These are phyloP conservation scores for Chrysopilus asiliformis DNA, from an alignment of 2,888 invertebrate species.

Conservation along the genomic window DNA sequence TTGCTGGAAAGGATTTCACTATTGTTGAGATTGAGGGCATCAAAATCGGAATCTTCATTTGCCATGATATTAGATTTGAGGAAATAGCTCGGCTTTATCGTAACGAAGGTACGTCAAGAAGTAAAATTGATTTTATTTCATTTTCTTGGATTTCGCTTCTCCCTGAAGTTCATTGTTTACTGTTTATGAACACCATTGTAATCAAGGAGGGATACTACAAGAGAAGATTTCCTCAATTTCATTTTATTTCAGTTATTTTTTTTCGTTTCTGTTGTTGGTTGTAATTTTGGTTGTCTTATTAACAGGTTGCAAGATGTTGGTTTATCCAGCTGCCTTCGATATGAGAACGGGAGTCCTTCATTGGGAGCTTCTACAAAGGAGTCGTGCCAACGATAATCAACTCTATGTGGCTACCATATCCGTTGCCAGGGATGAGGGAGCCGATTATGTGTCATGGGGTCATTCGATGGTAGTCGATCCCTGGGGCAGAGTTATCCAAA, in stretches of 20 bases:
- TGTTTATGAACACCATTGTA: background rate
- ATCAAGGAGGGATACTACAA: background rate
- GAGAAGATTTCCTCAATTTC: background rate
- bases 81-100: conserved; percentile 71
- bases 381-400: conserved; percentile 80
- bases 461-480: conserved; percentile 75
- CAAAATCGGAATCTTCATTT: conserved; percentile 85
- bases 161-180: too few relatives aligned
- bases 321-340: conserved; percentile 92
- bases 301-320: conserved; percentile 65
- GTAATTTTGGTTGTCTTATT: conserved; percentile 2
- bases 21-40: conserved; percentile 55
- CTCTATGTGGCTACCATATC: conserved; percentile 74
- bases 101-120: conserved; percentile 35
- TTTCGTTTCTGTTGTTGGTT: background rate
- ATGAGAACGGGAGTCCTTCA: conserved; percentile 88
- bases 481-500: conserved; percentile 54
- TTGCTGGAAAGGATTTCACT: conserved; percentile 60
- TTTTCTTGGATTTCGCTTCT: too few relatives aligned
- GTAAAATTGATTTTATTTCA: too few relatives aligned
- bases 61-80: conserved; percentile 86
- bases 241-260: background rate
- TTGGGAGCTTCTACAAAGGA: conserved; percentile 74
- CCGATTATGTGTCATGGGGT: conserved; percentile 83
- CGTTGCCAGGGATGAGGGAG: conserved; percentile 59